These are phyloP conservation scores for Darevskia mixta DNA, from an alignment of 2,797 vertebrate genomes.

Conservation along the genomic window DNA sequence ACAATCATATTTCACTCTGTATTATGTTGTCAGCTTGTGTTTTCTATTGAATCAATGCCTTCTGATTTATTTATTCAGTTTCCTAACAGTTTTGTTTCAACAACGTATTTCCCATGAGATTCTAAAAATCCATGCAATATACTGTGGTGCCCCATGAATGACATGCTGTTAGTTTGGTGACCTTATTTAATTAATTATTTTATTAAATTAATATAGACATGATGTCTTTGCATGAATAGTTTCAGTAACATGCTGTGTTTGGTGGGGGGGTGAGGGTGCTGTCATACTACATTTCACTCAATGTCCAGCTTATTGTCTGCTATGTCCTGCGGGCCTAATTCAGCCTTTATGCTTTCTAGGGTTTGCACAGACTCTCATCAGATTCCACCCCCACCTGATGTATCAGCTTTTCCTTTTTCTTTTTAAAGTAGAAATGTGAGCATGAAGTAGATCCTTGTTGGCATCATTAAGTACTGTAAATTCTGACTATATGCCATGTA, in stretches of 20 bases:
- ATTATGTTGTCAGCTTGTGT: slow-evolving; percentile 32
- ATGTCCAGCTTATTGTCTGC: slow-evolving; percentile 63
- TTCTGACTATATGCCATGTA: slow-evolving; percentile 25
- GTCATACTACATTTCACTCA: slow-evolving; percentile 68
- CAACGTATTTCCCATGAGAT: background rate
- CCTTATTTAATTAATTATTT: background rate
- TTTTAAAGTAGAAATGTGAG: background rate
- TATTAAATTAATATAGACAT: background rate
- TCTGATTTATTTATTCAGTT: background rate
- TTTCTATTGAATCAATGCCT: background rate
- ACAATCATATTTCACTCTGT: slow-evolving; percentile 8
- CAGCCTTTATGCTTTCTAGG: slow-evolving; percentile 53
- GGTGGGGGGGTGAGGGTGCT: slow-evolving; percentile 31
- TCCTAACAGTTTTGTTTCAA: background rate
- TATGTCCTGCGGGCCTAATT: slow-evolving; percentile 61
- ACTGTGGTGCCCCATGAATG: slow-evolving; percentile 31
- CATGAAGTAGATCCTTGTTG: background rate
- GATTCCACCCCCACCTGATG: slow-evolving; percentile 4
- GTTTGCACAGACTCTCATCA: slow-evolving; percentile 17
- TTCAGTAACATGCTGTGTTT: slow-evolving; percentile 60
- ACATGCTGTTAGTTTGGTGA: background rate
- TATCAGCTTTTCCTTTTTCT: background rate
- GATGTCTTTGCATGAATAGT: slow-evolving; percentile 52
- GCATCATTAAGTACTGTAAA: slow-evolving; percentile 27
- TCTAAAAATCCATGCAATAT: slow-evolving; percentile 54